Evolutionary conservation across 2,797 vertebrate genomes (phyloP), one percentile per base, ranked within the genome.

Genomic region (Lateolabrax maculatus): DNA sequence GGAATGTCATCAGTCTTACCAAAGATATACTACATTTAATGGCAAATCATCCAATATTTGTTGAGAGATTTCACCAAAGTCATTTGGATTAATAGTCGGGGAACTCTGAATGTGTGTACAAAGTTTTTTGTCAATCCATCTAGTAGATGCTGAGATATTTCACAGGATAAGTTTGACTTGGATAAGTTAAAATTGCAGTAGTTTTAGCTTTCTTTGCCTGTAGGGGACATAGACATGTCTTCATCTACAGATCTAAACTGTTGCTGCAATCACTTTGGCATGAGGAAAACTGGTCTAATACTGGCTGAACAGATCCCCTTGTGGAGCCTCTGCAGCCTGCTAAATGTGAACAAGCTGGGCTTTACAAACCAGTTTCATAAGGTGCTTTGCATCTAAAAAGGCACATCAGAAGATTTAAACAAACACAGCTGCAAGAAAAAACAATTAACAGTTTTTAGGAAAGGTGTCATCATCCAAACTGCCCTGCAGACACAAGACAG

Each of bases 391-490:
- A 44, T 64, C 27, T 36, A 44, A 67, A 80, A 71, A 34, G 15
- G 29, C 31, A 46, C 34, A 70, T 57, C 19, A 18, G 25, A 57
- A 56, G 34, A 70, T 34, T 11, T 72, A 72, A 81, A 62, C 19
- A 77, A 77, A 78, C 15, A 63, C 34, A 80, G 76, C 61, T 71
- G 68, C 56, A 34, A 39, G 71, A 69, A 58, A 71, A 73, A 85
- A 63, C 13, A 76, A 76, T 51, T 9, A 37, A 60, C 34, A 57
- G 62, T 37, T 60, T 49, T 23, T 62, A 65, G 23, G 57, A 75
- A 77, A 81, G 34, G n/a, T 31, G 71, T 58, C 68, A n/a, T 81
- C 31, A 3, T 5, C 66, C 57, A 81, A 72, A 71, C 41, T 52
- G 57, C 52, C 23, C 73, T 49, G 80, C 58, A 83, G 71, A 83